Conservation (phyloP, 37 sponge, comb jelly and placozoan genomes). For the Chondrosia reniformis region DNA sequence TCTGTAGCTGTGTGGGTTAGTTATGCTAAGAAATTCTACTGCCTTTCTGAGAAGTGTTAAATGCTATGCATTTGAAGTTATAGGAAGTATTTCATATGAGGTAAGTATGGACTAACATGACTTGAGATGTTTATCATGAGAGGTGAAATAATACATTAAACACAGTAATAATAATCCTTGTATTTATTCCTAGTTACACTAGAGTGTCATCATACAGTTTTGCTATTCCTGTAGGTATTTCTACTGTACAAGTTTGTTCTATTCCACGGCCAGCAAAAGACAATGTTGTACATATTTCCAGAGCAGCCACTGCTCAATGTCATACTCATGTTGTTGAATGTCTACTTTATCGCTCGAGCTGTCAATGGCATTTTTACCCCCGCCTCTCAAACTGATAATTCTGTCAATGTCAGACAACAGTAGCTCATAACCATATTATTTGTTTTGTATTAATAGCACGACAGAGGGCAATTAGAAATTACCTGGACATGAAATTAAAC, state of each 20-base stretch:
- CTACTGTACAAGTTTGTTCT: slow-evolving; percentile 17
- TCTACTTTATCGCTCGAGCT: background rate
- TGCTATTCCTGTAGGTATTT: background rate
- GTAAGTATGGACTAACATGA: background rate
- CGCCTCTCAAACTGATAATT: no score
- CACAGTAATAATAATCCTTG: no score
- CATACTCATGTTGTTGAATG: background rate
- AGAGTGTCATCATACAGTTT: background rate
- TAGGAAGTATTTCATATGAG: background rate
- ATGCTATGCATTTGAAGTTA: background rate
- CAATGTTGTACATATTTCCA: background rate
- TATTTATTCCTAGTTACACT: no score
- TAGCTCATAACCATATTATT: no score
- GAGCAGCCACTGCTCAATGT: no score
- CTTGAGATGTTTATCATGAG: background rate
- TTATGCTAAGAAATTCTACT: background rate
- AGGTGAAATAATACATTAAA: background rate
- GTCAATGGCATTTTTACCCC: no score
- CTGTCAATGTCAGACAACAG: no score
- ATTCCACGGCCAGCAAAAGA: background rate
- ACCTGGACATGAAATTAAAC: no score
- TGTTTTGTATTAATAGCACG: no score
- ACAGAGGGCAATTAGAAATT: no score
- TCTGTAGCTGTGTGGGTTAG: background rate
- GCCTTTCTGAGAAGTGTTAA: background rate